A percentile compares a stretch with the other conserved stretches of the same genome.
Evolutionary conservation across 2,888 invertebrate genomes (phyloP).

Genomic region (Drosophila cyrtoloma): DNA sequence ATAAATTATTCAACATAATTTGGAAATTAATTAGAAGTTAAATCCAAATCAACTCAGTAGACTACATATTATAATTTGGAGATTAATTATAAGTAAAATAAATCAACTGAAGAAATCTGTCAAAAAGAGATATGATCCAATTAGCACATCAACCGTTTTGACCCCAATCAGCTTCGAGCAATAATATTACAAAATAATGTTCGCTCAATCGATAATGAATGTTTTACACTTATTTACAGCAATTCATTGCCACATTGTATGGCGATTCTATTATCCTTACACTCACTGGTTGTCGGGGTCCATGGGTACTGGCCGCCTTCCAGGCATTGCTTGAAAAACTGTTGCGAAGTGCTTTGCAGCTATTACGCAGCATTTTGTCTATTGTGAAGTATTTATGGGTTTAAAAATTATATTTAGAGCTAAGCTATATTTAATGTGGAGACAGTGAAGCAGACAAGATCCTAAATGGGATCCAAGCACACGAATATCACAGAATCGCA

Average conservation of each 20-base stretch:
- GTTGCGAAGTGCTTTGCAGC: slow-evolving; percentile 58
- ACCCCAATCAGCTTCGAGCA: neutral
- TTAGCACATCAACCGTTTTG: neutral
- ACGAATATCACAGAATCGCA: slow-evolving; percentile 48
- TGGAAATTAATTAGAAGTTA: neutral
- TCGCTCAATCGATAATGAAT: neutral
- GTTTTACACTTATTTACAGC: neutral
- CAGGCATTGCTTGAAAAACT: slow-evolving; percentile 58
- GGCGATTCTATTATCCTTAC: neutral
- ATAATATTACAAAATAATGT: neutral
- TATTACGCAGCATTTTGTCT: slow-evolving; percentile 64
- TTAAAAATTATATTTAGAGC: neutral
- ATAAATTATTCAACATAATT: neutral
- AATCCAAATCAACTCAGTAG: neutral
- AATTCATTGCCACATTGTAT: neutral
- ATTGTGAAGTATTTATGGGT: neutral
- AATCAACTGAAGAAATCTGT: neutral
- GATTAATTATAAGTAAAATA: neutral
- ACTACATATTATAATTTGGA: neutral
- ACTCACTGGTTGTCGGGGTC: slow-evolving; percentile 77
- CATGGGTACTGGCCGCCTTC: slow-evolving; percentile 66
- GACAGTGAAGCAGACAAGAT: slow-evolving; percentile 10
- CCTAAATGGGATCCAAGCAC: slow-evolving; percentile 25
- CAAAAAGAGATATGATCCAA: neutral
- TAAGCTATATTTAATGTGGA: neutral